These are phyloP conservation scores for Trematocara macrostoma DNA, from an alignment of 2,113 vertebrate species.

Conservation along the genomic window DNA sequence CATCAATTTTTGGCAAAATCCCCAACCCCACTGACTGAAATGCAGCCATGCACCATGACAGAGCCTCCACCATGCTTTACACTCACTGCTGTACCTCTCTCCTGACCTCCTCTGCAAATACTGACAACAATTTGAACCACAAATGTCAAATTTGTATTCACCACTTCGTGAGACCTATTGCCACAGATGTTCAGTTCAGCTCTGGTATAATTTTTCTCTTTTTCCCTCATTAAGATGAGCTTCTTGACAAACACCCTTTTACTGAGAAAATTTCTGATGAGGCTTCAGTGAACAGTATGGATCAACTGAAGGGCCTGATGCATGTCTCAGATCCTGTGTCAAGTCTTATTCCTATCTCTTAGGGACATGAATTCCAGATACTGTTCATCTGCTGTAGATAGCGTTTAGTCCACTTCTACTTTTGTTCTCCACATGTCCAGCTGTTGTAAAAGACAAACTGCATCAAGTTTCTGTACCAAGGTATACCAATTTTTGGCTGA, in stretches of 20 bases:
- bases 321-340: background rate
- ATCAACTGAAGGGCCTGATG: background rate
- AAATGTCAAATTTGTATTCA: background rate
- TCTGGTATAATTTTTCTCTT: background rate
- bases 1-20: background rate
- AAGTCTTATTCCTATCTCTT: rapidly evolving
- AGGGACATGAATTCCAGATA: background rate
- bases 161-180: background rate
- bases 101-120: background rate
- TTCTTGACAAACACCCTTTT: background rate
- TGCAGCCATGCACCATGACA: background rate
- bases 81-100: background rate
- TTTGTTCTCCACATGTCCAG: background rate
- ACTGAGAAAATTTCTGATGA: background rate
- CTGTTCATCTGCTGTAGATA: background rate
- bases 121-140: background rate
- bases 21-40: background rate
- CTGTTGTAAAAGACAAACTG: background rate
- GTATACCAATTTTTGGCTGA: background rate
- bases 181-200: background rate
- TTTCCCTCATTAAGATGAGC: background rate
- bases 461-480: background rate
- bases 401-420: rapidly evolving
- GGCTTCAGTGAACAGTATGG: background rate
- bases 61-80: background rate